Base-by-base conservation (phyloP, 2,113 vertebrate genomes). In the Chiloscyllium plagiosum region DNA sequence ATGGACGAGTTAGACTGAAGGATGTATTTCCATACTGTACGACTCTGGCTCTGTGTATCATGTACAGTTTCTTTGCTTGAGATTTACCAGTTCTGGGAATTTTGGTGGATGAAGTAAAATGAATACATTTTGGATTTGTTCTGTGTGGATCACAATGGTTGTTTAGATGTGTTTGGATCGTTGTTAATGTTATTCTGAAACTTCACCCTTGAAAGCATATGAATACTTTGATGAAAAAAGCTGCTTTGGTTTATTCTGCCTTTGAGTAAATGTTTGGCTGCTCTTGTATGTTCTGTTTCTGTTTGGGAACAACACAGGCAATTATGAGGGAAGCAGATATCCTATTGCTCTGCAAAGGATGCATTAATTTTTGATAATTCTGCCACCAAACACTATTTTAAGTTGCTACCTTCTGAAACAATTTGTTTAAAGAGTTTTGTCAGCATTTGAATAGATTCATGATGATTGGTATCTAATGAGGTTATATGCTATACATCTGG, bases 51-150 rank as follows among this genome's bases (percentile, higher is more conserved):
- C 56, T 61, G 7, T 76, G 99, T 69, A 96, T 99, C 4, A 99
- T 99, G 1, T 99, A 99, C 96, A 97, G 99, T 97, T 99, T 99
- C 97, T 99, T 99, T 0, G 99, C 99, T 19, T 98, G 99, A 12
- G 98, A 98, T 61, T 99, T 99, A 3, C 99, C 99, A 0, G 0
- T 99, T 26, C 98, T 99, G 95, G 99, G 99, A 1, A 96, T 99
- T 0, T n/a, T 99, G 97, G 99, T 99, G 94, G 99, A 99, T 96
- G 98, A 97, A 95, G 97, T 97, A 0, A 99, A 99, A 33, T 96
- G 97, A 99, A 99, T 96, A 97, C 99, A 96, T 93, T 98, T 95
- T 99, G 99, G 99, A 99, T 99, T 0, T 99, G n/a, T 98, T 97
- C 66, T 98, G 99, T 0, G 98, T 99, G 22, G 98, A 15, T 97